Evolutionary conservation across 2,888 invertebrate species (phyloP), one percentile per base, ranked within the genome.

Genomic region (Eudemis profundana): DNA sequence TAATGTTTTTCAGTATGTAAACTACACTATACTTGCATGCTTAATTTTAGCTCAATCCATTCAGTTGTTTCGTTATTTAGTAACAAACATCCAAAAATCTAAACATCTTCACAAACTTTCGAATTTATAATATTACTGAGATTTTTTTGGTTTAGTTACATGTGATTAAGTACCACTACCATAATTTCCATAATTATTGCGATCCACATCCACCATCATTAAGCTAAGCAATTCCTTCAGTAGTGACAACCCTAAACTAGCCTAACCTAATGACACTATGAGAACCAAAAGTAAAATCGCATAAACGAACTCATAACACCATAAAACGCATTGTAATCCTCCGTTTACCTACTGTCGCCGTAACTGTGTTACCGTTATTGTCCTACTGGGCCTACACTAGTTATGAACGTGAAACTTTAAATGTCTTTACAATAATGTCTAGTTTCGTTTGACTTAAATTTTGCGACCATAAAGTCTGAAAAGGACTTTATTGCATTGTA

Each of bases 321-420:
- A 36, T 14, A 33, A 44, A 61, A 7, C n/a, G 29, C 40, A 19
- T 4, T 54, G n/a, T 54, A 54, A 27, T 4, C 17, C n/a, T 36
- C 38, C 17, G 27, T 46, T 44, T n/a, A 46, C 21, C 33, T 49
- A 8, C 14, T 44, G 50, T 14, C 15, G 14, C 19, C 42, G 42
- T 33, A 38, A 47, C 38, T 40, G 17, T 49, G 62, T 15, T 14
- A 67, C 77, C 73, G 77, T 74, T 78, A 74, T 7, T 67, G 72
- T 51, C 64, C 67, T 40, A 69, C 54, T 70, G 59, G 67, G 73
- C 75, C 73, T 66, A 75, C 75, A 70, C 29, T 38, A 38, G 42
- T 23, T 50, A 10, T 15, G 14, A 15, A 5, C 27, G 12, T 42
- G 53, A n/a, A 49, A 4, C 56, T 33, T 50, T n/a, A n/a, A 50